Evolutionary conservation across 2,797 vertebrate genomes (phyloP), one percentile per base, ranked within the genome.

Genomic region (Semotilus atromaculatus): DNA sequence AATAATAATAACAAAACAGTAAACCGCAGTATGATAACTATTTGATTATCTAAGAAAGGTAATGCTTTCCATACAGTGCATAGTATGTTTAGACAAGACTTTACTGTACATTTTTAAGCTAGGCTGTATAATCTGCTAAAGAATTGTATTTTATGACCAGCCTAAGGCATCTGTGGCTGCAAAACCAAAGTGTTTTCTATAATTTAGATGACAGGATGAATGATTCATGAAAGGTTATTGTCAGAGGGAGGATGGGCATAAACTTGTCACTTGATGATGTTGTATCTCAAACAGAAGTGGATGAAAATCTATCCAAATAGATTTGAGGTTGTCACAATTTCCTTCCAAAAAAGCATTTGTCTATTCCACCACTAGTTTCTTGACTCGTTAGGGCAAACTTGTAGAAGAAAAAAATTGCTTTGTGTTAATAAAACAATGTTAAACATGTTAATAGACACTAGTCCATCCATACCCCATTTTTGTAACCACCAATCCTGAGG

Each of bases 131-230:
- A 81, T 81, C 51, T 81, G 40, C 53, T 31, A 18, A 83, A 48
- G 21, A 72, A 74, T 18, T 83, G 31, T 83, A 36, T 58, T 67
- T 84, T 74, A 13, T 80, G 48, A 75, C 70, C 80, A 48, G 11
- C n/a, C 31, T 77, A 73, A 51, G 66, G 48, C 38, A 14, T 53
- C 72, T 29, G 16, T 84, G 77, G 53, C 40, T 80, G 81, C 45
- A 18, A 81, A 80, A 72, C 48, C 58, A 40, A 73, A 77, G 81
- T 78, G 51, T 82, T 72, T 73, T 88, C 38, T 84, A 74, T 82
- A 82, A 86, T 82, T 70, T 81, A 85, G 31, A 60, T 45, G 62
- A 51, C 45, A 18, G 34, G 29, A 60, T 85, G 74, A 82, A 80
- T 76, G 36, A 81, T 80, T 85, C 31, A 81, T 85, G 29, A 51